These are phyloP conservation scores for Amphiura filiformis DNA, from an alignment of 35 echinoderm and acorn worm genomes.

Conservation along the genomic window DNA sequence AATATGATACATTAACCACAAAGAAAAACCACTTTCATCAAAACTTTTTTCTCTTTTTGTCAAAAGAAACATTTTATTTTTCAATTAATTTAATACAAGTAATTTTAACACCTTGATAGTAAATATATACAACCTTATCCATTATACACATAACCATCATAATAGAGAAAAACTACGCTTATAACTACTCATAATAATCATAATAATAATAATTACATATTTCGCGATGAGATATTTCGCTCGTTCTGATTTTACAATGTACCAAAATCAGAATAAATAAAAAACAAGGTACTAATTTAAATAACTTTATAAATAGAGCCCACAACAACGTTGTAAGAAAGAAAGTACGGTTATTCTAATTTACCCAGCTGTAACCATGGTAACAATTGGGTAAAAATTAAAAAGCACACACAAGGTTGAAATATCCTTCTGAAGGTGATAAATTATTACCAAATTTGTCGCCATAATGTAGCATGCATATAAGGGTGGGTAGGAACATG, in stretches of 20 bases:
- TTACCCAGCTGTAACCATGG: neutral
- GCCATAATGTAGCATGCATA: no score
- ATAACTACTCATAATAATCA: neutral
- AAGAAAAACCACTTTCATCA: no score
- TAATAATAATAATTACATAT: neutral
- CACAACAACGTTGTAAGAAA: neutral
- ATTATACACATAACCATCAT: conserved; percentile 12
- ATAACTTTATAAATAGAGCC: neutral
- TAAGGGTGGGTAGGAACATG: no score
- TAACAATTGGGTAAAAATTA: neutral
- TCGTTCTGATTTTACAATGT: neutral
- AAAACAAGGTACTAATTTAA: no score
- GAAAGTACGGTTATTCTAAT: neutral
- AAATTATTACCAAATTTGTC: no score
- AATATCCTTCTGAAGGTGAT: no score
- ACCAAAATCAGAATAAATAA: neutral
- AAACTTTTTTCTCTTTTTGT: no score
- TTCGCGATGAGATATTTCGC: conserved; percentile 4
- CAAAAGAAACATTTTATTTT: neutral
- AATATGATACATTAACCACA: no score
- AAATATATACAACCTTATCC: conserved; percentile 12
- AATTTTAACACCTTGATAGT: neutral
- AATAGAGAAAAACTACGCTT: neutral
- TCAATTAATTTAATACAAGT: conserved; percentile 12
- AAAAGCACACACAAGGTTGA: neutral